Conservation (phyloP, 2,797 vertebrate species). For the Pangasius macronema region DNA sequence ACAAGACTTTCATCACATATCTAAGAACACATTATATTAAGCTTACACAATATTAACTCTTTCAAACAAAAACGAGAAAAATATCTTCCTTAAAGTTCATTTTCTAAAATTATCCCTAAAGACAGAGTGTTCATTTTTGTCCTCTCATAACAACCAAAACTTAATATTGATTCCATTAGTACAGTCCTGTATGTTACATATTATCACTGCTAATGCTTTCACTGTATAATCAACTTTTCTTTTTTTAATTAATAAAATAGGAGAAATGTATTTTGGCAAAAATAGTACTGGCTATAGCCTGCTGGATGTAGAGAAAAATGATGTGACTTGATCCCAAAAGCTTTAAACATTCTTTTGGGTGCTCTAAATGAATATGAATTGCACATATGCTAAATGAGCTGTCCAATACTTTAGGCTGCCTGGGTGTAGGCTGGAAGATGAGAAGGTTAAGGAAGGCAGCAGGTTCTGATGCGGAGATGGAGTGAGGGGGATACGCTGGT, state of each 20-base stretch:
- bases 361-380: conserved; percentile 27
- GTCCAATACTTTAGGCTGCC: conserved; percentile 25
- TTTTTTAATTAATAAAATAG: no score
- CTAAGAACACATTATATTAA: background rate
- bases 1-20: background rate
- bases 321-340: conserved; percentile 8
- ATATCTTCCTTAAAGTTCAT: background rate
- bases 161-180: background rate
- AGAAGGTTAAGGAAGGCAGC: conserved; percentile 29
- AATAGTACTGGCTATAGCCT: background rate
- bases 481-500: conserved; percentile 39
- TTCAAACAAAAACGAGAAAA: background rate
- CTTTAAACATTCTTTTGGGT: background rate
- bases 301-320: conserved; percentile 1
- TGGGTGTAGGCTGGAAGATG: conserved; percentile 22
- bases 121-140: background rate
- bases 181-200: background rate
- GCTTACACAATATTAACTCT: background rate
- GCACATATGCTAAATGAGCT: conserved; percentile 31
- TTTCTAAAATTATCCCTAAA: background rate
- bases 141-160: background rate
- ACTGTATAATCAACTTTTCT: background rate
- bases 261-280: background rate
- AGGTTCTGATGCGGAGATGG: conserved; percentile 30
- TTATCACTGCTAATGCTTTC: background rate